Evolutionary conservation across 2,113 vertebrate species (phyloP).

Genomic region (Tragelaphus buxtoni): DNA sequence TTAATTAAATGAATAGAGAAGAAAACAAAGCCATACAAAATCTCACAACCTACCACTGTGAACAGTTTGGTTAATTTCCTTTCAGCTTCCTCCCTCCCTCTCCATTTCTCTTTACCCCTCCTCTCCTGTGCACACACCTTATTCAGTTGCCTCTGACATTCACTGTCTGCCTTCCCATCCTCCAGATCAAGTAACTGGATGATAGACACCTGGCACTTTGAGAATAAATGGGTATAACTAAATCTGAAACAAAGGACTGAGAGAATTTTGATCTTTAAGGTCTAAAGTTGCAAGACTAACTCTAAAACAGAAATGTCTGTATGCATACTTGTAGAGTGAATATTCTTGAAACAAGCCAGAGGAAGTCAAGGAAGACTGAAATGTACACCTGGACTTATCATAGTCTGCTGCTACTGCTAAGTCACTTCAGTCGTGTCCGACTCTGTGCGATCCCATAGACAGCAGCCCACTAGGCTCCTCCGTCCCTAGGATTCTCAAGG

Average conservation of each 20-base stretch:
- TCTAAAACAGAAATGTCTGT: background rate
- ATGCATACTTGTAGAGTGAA: background rate
- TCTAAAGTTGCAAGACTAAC: background rate
- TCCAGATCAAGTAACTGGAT: background rate
- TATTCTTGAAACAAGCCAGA: background rate
- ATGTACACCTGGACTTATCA: background rate
- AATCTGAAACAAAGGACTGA: background rate
- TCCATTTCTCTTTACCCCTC: background rate
- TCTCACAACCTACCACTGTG: background rate
- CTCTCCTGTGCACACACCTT: background rate
- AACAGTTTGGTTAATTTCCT: background rate
- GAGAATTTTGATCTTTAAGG: background rate
- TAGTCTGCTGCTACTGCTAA: no score
- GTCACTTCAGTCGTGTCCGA: no score
- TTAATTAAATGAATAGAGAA: background rate
- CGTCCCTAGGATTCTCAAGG: no score
- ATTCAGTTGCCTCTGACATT: background rate
- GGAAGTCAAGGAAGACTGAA: background rate
- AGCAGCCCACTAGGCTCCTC: no score
- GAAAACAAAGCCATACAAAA: background rate
- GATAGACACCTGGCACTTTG: background rate
- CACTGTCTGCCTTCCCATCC: background rate
- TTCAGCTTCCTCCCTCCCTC: background rate
- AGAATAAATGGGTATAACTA: background rate
- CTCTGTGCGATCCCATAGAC: no score